Evolutionary conservation across 64 coral and sea anemone genomes (phyloP).

Genomic region (Platygyra sinensis): DNA sequence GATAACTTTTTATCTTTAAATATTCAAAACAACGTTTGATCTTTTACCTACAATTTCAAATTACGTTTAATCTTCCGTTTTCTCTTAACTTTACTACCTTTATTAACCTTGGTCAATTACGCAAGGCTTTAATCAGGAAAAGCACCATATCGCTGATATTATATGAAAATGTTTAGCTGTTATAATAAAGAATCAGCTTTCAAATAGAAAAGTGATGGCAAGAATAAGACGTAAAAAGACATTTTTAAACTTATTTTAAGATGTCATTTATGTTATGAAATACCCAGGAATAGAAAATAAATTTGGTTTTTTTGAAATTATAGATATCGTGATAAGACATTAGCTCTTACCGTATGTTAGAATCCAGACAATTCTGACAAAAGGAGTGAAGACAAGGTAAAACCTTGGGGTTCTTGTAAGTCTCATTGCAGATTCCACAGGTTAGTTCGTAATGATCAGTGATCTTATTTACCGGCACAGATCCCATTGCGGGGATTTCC

Average conservation of each 20-base stretch:
- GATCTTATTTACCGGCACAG: slow-evolving; percentile 84
- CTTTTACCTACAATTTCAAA: neutral
- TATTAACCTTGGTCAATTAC: too few species aligned
- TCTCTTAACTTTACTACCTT: neutral
- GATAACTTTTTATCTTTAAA: slow-evolving; percentile 23
- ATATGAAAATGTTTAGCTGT: neutral
- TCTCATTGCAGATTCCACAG: slow-evolving; percentile 84
- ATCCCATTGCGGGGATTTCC: slow-evolving; percentile 52
- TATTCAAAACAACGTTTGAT: slow-evolving; percentile 51
- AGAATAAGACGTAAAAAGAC: neutral
- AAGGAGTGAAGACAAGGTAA: slow-evolving; percentile 93
- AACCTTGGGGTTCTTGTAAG: slow-evolving; percentile 87
- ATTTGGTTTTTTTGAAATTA: neutral
- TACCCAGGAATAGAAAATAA: too few species aligned
- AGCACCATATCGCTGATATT: neutral
- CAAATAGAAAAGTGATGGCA: neutral
- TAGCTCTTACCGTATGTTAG: slow-evolving; percentile 65
- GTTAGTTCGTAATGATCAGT: slow-evolving; percentile 82
- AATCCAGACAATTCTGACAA: slow-evolving; percentile 82
- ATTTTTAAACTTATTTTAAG: neutral
- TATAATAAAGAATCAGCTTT: neutral
- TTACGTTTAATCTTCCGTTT: neutral
- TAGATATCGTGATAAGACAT: neutral
- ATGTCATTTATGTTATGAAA: neutral
- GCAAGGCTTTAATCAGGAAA: neutral